Evolutionary conservation across 2,797 vertebrate genomes (phyloP), one percentile per base, ranked within the genome.

Genomic region (Eleutherodactylus coqui): DNA sequence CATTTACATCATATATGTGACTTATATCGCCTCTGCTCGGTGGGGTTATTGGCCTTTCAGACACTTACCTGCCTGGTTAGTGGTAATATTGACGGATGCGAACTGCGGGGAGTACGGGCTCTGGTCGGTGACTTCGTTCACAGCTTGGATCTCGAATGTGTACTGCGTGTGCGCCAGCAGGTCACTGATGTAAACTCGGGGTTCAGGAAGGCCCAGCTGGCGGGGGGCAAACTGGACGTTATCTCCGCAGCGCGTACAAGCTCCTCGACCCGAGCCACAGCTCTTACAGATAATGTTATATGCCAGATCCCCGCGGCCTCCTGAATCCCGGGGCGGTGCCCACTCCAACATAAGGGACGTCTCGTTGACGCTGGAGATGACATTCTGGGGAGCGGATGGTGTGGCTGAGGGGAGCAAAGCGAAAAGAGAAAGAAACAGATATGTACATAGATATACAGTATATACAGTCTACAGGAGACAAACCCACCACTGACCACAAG

Each of bases 271-370:
- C 0, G 95, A 96, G 14, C 96, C 96, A 0, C 98, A 99, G 92
- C 96, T 98, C 91, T 99, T 98, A 90, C 98, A 99, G 90, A 99
- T 98, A 92, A 99, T 95, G 91, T 98, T 99, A 92, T 97, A 99
- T 49, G 98, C 97, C 0, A 98, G 94, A 8, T 99, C 98, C 84
- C 97, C 96, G 0, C 98, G 95, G 16, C 97, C 97, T 0, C 98
- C 97, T 0, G 90, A 91, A 86, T 98, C 97, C 2, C 94, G 93
- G 0, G 97, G 96, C 0, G 94, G 90, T 13, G 88, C 94, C 97
- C 98, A 99, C 90, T 97, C 97, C 70, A 99, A 92, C 93, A 93
- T 94, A 91, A 99, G 93, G 0, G 97, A 99, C 0, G 98, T 99
- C 92, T 99, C 97, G 0, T 99, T 99, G 47, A 99, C 97, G 0